A percentile compares a stretch with the other conserved stretches of the same genome.
Conservation (phyloP, 92 coral and sea anemone species). For the Epizoanthus rinbou region DNA sequence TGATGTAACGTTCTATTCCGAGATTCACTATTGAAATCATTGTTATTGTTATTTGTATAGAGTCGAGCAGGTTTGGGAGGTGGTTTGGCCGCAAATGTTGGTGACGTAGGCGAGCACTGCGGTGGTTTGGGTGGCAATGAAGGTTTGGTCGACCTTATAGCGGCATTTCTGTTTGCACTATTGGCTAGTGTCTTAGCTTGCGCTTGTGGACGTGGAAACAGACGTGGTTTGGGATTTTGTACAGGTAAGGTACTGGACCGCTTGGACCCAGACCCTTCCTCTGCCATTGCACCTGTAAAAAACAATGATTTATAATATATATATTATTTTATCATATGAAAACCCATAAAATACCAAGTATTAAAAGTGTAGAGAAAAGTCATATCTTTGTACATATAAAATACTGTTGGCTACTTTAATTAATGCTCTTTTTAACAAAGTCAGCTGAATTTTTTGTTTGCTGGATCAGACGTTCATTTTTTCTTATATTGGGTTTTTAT, state of each 20-base stretch:
- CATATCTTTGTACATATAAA: no score
- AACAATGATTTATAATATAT: no score
- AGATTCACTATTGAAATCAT: not conserved
- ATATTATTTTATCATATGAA: no score
- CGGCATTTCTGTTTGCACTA: conserved; percentile 6
- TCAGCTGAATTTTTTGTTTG: no score
- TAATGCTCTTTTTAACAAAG: no score
- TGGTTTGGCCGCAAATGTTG: not conserved
- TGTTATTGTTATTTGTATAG: conserved; percentile 16
- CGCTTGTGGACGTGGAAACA: conserved; percentile 63
- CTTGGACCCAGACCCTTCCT: conserved; percentile 43
- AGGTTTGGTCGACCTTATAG: conserved; percentile 1
- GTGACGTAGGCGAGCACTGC: conserved; percentile 4
- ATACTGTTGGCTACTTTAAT: no score
- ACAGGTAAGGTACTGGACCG: conserved; percentile 46
- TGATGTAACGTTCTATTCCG: conserved; percentile 26
- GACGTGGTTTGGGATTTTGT: conserved; percentile 72
- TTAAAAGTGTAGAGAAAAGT: no score
- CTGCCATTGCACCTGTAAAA: conserved; percentile 32
- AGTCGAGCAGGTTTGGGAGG: conserved; percentile 25
- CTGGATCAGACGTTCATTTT: no score
- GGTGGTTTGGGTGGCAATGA: conserved; percentile 33
- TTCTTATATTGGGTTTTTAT: no score
- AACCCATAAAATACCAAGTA: no score
- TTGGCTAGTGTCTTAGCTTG: conserved; percentile 38